phyloP scores from a whole-genome alignment of 2,888 invertebrate genomes.

The Drosophila vallismaia region DNA sequence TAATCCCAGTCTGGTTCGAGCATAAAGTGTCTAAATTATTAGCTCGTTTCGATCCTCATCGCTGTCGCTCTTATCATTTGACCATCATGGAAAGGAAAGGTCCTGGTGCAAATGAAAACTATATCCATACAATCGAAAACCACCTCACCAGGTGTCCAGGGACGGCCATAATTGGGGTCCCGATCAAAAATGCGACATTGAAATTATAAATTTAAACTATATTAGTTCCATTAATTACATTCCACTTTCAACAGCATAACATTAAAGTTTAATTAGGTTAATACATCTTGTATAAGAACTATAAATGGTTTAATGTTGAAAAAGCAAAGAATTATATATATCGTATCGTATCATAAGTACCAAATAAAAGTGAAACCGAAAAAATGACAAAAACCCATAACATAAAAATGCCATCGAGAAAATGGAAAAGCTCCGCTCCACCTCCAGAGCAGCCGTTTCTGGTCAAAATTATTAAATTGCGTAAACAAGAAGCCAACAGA shows the following conservation, averaged over 20 bases:
- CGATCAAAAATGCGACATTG: neutral
- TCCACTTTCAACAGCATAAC: too few relatives aligned
- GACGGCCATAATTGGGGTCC: neutral
- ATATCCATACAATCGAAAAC: too few relatives aligned
- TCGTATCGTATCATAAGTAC: slow-evolving; percentile 20
- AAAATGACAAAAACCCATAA: slow-evolving; percentile 65
- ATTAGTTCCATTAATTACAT: too few relatives aligned
- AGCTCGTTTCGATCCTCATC: slow-evolving; percentile 22
- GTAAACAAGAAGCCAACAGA: slow-evolving; percentile 12
- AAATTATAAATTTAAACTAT: too few relatives aligned
- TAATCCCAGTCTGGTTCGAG: slow-evolving; percentile 41
- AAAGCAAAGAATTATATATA: slow-evolving; percentile 12
- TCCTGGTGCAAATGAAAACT: neutral
- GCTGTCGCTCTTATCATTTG: slow-evolving; percentile 13
- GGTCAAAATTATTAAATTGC: slow-evolving; percentile 50
- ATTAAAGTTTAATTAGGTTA: slow-evolving; percentile 63
- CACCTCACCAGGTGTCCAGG: slow-evolving; percentile 1
- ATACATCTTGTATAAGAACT: slow-evolving; percentile 57
- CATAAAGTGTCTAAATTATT: slow-evolving; percentile 70
- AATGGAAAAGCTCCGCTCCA: slow-evolving; percentile 61
- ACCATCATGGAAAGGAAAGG: neutral
- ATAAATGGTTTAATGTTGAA: slow-evolving; percentile 12
- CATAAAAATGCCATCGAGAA: slow-evolving; percentile 48
- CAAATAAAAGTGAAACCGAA: slow-evolving; percentile 49
- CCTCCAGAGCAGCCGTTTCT: slow-evolving; percentile 22